Base-by-base conservation (phyloP, 37 sponge, comb jelly and placozoan genomes). In the Crambe crambe region DNA sequence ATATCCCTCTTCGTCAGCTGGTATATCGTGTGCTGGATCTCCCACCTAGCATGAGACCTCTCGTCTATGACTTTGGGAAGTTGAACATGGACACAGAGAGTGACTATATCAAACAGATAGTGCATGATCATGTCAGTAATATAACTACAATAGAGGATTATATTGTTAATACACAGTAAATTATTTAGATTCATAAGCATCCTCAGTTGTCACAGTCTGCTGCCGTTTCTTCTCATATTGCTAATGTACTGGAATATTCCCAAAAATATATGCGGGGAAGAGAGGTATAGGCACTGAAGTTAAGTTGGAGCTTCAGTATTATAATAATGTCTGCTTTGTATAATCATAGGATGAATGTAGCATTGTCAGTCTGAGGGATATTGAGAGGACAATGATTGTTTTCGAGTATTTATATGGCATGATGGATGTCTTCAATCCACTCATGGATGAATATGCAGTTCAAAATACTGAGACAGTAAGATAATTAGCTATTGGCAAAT, bases 1-100 rank as follows among this genome's bases (percentile, higher is more conserved):
- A 75, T n/a, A 88, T 92, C 60, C 97, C 97, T 30, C 87, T 97
- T 37, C 79, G 97, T 31, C 89, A 93, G 56, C 68, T 97, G 68
- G 97, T 97, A 40, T 97, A 97, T 73, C 88, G 97, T 35, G 97
- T 97, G 54, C 81, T 94, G 70, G 91, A 88, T 63, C 80, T 97
- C 22, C 97, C 97, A 70, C 89, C 91, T 47, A 91, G 95, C 38
- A 81, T 97, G 92, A 57, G 81, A 72, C 91, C 94, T 32, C 90
- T 97, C 43, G 89, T 97, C 32, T 97, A 94, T 91, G 97, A 97
- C 85, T 97, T 93, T 85, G 98, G 98, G 41, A 85, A 92, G 59
- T 82, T 97, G 56, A 87, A 80, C 57, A 73, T 54, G 8, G 74
- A 23, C 36, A 89, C 85, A 37, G 96, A 95, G 58, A 59, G 43